Conservation (phyloP, 30 jellyfish, hydroid and myxozoan genomes). For the Chrysaora quinquecirrha region DNA sequence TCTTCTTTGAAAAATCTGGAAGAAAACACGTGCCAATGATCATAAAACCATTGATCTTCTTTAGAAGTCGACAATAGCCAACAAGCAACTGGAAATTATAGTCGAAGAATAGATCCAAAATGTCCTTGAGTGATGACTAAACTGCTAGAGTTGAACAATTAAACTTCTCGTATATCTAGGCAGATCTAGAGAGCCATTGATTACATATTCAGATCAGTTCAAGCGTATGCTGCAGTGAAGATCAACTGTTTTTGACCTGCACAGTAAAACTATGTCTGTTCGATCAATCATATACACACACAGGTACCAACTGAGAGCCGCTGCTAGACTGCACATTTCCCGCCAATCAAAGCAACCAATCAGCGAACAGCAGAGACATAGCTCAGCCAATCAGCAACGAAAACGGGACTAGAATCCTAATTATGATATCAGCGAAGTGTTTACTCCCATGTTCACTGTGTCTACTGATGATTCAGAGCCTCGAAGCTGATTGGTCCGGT, state of each 20-base stretch:
- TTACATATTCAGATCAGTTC: conserved; percentile 40
- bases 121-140: background rate
- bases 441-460: conserved; percentile 43
- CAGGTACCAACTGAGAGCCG: conserved; percentile 84
- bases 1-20: background rate
- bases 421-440: conserved; percentile 66
- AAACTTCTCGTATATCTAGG: background rate
- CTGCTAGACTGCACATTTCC: conserved; percentile 38
- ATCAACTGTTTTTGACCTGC: conserved; percentile 36
- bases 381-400: conserved; percentile 37
- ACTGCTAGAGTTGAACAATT: background rate
- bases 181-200: conserved; percentile 46
- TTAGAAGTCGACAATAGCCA: conserved; percentile 12
- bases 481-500: conserved; percentile 46
- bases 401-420: background rate
- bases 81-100: conserved; percentile 12
- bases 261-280: conserved; percentile 48
- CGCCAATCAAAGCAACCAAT: conserved; percentile 36
- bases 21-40: background rate
- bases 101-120: background rate
- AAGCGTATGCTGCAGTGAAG: conserved; percentile 43
- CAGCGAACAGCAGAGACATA: background rate
- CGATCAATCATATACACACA: conserved; percentile 70
- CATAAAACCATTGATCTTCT: background rate
- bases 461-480: conserved; percentile 1